Base-by-base conservation (phyloP, 2,888 invertebrate genomes). In the Drosophila ustulata region DNA sequence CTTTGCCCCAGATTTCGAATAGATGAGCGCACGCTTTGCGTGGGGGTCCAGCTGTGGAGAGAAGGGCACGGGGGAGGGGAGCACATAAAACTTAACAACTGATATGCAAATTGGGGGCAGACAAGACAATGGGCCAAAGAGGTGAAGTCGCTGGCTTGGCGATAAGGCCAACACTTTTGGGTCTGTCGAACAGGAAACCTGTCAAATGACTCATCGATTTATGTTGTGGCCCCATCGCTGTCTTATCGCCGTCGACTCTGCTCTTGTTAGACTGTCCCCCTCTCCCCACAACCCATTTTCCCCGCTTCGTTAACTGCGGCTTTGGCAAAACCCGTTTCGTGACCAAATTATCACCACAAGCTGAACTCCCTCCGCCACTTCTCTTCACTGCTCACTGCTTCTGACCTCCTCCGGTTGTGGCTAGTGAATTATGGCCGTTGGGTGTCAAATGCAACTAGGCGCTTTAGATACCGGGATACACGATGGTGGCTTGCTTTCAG, bases 191-290 rank as follows among this genome's bases (percentile, higher is more conserved):
- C 56, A 71, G 63, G 67, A 75, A 75, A 75, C 76, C 69, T 74
- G 74, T 70, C 74, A 77, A 75, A 78, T 78, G 78, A 78, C 71
- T 78, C 78, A 78, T 78, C 78, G 75, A 78, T 78, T 71, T 78
- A 75, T 78, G 63, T 63, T 41, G 49, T 26, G 47, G 57, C 50
- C 73, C 59, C 61, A 59, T 66, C 18, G 18, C 18, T 18, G 18
- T 18, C 67, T 75, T 75, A 75, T 75, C 75, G 57, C 34, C 25
- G 47, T 66, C 55, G 41, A 59, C 71, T 66, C 49, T 57, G 56
- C 53, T 73, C 68, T 70, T 55, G 58, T 75, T 70, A 61, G 59
- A 45, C 23, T 18, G 11, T 11, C 3, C 4, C 18, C 18, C 18
- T 18, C 18, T 18, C 18, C 18, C 18, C 18, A 1, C 30, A 4